phyloP scores from a whole-genome alignment of 2,797 vertebrate species.

The Alcedo atthis region DNA sequence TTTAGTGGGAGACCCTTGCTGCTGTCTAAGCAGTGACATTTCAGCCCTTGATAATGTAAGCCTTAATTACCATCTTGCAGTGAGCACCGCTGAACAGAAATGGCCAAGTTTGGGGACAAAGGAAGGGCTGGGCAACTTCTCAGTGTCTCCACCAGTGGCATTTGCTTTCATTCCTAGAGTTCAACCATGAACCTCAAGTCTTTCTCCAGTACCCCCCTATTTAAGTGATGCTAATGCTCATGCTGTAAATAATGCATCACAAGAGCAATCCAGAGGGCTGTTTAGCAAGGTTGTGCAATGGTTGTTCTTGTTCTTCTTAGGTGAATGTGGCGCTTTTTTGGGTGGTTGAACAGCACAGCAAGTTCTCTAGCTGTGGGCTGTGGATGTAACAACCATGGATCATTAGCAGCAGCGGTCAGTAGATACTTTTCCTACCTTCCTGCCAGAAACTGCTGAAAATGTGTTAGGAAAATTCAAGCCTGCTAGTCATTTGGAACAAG shows the following conservation, averaged over 20 bases:
- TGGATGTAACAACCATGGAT: background rate
- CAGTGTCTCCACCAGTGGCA: background rate
- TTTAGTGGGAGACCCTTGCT: background rate
- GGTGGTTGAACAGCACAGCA: background rate
- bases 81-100: background rate
- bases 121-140: background rate
- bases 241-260: background rate
- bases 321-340: background rate
- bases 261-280: background rate
- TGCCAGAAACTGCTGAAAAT: constrained; percentile 22
- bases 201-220: background rate
- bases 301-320: background rate
- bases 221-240: background rate
- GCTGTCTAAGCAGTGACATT: background rate
- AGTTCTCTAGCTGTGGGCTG: constrained; percentile 24
- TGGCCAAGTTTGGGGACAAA: background rate
- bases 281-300: background rate
- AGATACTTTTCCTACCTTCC: constrained; percentile 16
- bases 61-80: background rate
- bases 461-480: background rate
- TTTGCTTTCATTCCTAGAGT: background rate
- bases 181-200: background rate
- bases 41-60: background rate
- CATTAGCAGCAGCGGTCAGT: background rate
- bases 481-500: background rate